These are phyloP conservation scores for Clivina fossor DNA, from an alignment of 2,888 invertebrate genomes.

Conservation along the genomic window DNA sequence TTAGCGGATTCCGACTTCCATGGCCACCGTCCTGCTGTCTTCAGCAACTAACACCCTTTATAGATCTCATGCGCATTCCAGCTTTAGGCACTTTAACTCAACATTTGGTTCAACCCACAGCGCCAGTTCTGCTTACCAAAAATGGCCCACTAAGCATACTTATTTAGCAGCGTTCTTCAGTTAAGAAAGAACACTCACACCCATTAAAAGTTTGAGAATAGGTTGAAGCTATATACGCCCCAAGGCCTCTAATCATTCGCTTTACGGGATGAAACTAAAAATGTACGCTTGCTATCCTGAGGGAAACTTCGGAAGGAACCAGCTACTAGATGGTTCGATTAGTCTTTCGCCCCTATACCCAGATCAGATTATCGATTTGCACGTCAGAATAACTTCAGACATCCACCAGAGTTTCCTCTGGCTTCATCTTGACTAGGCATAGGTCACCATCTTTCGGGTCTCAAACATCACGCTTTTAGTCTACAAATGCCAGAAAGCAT, in stretches of 20 bases:
- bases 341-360: constrained; percentile 70
- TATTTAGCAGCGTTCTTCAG: constrained; percentile 44
- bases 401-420: constrained; percentile 71
- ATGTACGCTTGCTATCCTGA: constrained; percentile 66
- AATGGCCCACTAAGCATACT: constrained; percentile 59
- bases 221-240: constrained; percentile 60
- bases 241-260: constrained; percentile 72
- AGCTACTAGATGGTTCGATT: constrained; percentile 76
- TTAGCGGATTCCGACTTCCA: not conserved
- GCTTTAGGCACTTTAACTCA: constrained; percentile 62
- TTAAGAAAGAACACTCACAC: constrained; percentile 57
- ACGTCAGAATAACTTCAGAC: constrained; percentile 75
- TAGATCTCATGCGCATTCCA: constrained; percentile 63
- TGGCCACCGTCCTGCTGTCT: constrained; percentile 39
- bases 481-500: too few species aligned
- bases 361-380: constrained; percentile 78
- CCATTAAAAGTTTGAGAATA: constrained; percentile 59
- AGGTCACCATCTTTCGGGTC: constrained; percentile 74
- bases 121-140: constrained; percentile 66
- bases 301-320: constrained; percentile 73
- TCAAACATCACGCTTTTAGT: constrained; percentile 68
- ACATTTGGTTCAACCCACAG: constrained; percentile 63
- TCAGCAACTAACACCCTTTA: constrained; percentile 60
- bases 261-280: constrained; percentile 64
- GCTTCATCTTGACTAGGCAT: constrained; percentile 69